Conservation (phyloP, 2,113 vertebrate genomes). For the Cyprinodon variegatus region DNA sequence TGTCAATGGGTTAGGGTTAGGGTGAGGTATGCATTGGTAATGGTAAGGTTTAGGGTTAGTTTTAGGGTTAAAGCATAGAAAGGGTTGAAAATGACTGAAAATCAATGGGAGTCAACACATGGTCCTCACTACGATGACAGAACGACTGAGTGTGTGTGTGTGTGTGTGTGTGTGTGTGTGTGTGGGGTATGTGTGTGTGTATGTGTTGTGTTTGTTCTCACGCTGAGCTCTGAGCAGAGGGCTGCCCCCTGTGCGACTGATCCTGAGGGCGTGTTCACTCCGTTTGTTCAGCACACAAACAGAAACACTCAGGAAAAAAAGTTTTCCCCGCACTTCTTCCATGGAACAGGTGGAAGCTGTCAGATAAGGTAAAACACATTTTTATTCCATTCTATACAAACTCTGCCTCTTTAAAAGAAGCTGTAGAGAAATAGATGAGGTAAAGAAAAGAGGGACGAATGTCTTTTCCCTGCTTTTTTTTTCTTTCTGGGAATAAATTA, state of each 20-base stretch:
- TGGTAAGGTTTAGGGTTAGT: too few relatives aligned
- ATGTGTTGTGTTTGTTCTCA: conserved; percentile 24
- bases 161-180: not conserved
- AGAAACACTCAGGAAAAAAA: conserved; percentile 6
- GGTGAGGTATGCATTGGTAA: too few relatives aligned
- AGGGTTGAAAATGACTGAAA: too few relatives aligned
- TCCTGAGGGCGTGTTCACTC: conserved; percentile 64
- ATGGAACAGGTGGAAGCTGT: conserved; percentile 36
- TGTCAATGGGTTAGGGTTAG: too few relatives aligned
- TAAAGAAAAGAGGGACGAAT: conserved; percentile 52
- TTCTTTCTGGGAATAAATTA: conserved; percentile 14
- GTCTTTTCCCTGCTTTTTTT: conserved; percentile 52
- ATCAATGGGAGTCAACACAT: too few relatives aligned
- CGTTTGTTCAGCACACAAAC: conserved; percentile 26
- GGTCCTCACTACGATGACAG: too few relatives aligned
- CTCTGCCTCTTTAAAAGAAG: not conserved
- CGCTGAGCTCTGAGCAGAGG: conserved; percentile 19
- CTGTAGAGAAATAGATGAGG: not conserved
- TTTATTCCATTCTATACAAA: not conserved
- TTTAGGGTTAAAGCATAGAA: too few relatives aligned
- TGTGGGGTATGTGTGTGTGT: not conserved
- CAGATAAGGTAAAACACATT: conserved; percentile 41
- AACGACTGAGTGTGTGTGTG: not conserved
- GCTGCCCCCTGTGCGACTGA: conserved; percentile 7
- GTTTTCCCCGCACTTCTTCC: conserved; percentile 35